Percentiles rank a stretch among this genome's conserved stretches.
Conservation (phyloP, 2,888 invertebrate genomes). For the Schizotus pectinicornis region DNA sequence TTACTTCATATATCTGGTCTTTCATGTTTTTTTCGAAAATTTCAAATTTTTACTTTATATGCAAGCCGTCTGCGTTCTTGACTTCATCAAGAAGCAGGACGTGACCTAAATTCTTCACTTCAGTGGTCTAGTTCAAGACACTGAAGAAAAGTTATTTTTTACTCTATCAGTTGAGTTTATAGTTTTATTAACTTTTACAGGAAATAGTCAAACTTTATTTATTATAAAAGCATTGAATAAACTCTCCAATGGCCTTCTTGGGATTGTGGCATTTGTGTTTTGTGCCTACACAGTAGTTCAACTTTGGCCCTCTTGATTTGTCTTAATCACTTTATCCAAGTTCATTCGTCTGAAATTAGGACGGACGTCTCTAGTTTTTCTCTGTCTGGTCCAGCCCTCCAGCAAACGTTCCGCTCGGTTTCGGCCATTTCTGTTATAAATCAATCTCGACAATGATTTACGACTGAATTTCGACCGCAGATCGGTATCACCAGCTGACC, state of each 20-base stretch:
- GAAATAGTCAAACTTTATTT: too few species aligned
- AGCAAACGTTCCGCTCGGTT: constrained; percentile 4
- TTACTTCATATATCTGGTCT: too few species aligned
- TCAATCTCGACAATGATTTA: constrained; percentile 31
- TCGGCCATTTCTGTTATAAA: constrained; percentile 31
- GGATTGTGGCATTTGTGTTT: too few species aligned
- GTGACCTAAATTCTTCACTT: not conserved
- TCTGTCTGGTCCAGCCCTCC: constrained; percentile 3
- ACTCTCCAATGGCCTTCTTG: too few species aligned
- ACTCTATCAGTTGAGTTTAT: too few species aligned
- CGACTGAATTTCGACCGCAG: constrained; percentile 15
- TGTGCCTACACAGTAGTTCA: not conserved
- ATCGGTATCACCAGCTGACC: constrained; percentile 28
- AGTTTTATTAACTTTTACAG: too few species aligned
- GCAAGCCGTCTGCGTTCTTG: not conserved
- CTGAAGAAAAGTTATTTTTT: too few species aligned
- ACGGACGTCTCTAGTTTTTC: constrained; percentile 5
- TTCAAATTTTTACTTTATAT: too few species aligned
- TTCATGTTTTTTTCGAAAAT: too few species aligned
- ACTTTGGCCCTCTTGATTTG: not conserved
- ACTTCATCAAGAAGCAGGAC: not conserved
- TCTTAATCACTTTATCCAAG: not conserved
- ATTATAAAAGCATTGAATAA: too few species aligned
- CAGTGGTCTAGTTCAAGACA: too few species aligned
- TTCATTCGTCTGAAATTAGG: constrained; percentile 1